These are phyloP conservation scores for Diarsia brunnea DNA, from an alignment of 2,888 invertebrate genomes.

Conservation along the genomic window DNA sequence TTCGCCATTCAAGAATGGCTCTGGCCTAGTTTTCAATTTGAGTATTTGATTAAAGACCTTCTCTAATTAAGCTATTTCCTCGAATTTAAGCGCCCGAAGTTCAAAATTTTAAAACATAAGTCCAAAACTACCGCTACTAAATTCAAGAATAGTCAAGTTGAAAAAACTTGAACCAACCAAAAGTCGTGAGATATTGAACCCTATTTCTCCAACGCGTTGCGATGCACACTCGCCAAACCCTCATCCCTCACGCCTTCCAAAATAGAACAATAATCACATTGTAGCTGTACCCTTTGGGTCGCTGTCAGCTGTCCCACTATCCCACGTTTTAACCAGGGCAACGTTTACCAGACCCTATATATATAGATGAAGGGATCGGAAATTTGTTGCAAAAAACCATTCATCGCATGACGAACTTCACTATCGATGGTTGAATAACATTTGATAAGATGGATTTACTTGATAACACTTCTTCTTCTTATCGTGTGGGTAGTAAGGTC, in stretches of 20 bases:
- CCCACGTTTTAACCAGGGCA: conserved; percentile 13
- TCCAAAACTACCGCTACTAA: not conserved
- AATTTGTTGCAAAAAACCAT: not conserved
- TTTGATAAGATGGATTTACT: not conserved
- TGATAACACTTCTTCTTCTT: no score
- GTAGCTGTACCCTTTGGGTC: conserved; percentile 31
- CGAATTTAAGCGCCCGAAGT: not conserved
- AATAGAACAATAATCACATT: conserved; percentile 51
- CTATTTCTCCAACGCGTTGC: no score
- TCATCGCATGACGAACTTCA: not conserved
- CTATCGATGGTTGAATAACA: not conserved
- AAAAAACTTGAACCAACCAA: not conserved
- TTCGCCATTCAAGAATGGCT: not conserved
- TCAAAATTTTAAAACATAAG: not conserved
- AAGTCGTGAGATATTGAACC: not conserved
- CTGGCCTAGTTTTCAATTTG: not conserved
- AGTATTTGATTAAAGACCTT: not conserved
- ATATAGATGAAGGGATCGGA: not conserved
- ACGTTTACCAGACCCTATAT: not conserved
- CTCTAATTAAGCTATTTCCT: not conserved
- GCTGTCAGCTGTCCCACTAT: not conserved
- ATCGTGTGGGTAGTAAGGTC: no score
- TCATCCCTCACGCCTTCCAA: not conserved
- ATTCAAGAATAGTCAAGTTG: not conserved
- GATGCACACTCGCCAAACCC: not conserved